Conservation (phyloP, 2,797 vertebrate genomes). For the Enteromius argenteus region DNA sequence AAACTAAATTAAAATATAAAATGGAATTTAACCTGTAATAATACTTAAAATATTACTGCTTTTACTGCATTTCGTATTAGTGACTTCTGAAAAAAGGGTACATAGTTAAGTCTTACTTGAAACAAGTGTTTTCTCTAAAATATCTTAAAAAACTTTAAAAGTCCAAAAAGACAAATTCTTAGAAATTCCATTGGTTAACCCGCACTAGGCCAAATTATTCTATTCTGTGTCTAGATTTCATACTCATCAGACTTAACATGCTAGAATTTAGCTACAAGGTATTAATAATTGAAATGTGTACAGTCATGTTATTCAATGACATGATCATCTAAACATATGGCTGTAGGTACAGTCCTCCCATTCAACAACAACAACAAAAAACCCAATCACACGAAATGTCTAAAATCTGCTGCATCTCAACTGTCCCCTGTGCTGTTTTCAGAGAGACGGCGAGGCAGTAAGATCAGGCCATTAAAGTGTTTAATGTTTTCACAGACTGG, state of each 20-base stretch:
- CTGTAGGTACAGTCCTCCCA: neutral
- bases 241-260: neutral
- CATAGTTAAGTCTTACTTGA: neutral
- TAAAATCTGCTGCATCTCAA: slow-evolving; percentile 1
- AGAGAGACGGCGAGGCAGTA: neutral
- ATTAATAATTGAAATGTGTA: neutral
- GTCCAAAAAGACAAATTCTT: neutral
- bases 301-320: neutral
- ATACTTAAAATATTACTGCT: neutral
- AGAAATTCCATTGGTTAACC: neutral
- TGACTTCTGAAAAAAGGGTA: neutral
- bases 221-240: neutral
- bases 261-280: neutral
- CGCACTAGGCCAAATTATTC: neutral
- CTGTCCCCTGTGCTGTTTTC: neutral
- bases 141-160: neutral
- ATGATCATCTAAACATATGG: neutral
- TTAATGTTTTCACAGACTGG: slow-evolving; percentile 44
- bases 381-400: neutral
- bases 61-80: neutral
- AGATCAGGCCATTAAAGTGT: slow-evolving; percentile 36
- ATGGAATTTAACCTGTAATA: neutral
- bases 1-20: neutral
- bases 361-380: neutral
- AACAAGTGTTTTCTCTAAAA: neutral